Conservation (phyloP, 1,140 invertebrate genomes). For the Musca domestica region DNA sequence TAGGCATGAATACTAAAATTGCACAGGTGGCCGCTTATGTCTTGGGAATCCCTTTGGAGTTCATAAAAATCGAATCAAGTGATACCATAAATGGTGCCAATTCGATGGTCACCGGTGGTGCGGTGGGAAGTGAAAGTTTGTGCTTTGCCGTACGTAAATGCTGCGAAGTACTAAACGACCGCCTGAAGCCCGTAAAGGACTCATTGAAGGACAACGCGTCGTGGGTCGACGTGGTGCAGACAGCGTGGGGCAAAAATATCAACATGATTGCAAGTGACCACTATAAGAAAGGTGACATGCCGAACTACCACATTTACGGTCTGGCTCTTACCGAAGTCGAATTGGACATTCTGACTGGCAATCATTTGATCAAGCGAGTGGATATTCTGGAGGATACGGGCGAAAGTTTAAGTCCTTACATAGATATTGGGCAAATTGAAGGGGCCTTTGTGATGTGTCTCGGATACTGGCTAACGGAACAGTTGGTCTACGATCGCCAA, state of each 20-base stretch:
- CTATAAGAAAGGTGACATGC: slow-evolving; percentile 57
- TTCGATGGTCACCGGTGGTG: slow-evolving; percentile 66
- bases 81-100: slow-evolving; percentile 68
- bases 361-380: slow-evolving; percentile 63
- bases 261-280: slow-evolving; percentile 66
- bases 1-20: slow-evolving; percentile 64
- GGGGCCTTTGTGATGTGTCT: slow-evolving; percentile 85
- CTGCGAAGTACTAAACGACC: slow-evolving; percentile 62
- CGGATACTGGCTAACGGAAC: slow-evolving; percentile 77
- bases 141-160: slow-evolving; percentile 61
- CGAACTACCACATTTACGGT: slow-evolving; percentile 65
- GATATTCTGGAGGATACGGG: slow-evolving; percentile 78
- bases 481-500: slow-evolving; percentile 61
- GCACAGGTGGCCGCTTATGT: slow-evolving; percentile 75
- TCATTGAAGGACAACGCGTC: slow-evolving; percentile 56
- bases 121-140: slow-evolving; percentile 61
- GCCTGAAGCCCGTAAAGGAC: slow-evolving; percentile 62
- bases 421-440: slow-evolving; percentile 85
- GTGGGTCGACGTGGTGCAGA: slow-evolving; percentile 63
- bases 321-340: slow-evolving; percentile 66
- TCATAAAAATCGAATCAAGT: slow-evolving; percentile 67
- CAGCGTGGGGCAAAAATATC: slow-evolving; percentile 58
- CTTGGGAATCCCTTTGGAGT: slow-evolving; percentile 69
- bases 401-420: slow-evolving; percentile 69
- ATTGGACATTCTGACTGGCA: slow-evolving; percentile 75